Conservation (phyloP, 1,140 invertebrate species). For the Parasteatoda tepidariorum region DNA sequence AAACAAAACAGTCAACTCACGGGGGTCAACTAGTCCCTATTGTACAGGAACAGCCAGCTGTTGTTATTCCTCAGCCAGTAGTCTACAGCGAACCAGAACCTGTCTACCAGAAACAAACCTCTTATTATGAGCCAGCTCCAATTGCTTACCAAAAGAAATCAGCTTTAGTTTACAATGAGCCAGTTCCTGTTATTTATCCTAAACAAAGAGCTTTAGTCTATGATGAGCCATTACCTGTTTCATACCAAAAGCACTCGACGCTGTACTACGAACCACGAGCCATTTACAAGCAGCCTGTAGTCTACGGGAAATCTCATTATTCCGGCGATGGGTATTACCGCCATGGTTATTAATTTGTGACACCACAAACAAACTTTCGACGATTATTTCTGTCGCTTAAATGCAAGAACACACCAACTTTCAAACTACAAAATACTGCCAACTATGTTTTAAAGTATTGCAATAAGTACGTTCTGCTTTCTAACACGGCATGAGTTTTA, state of each 20-base stretch:
- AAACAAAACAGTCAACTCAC: conserved; percentile 36
- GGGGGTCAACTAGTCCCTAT: conserved; percentile 67
- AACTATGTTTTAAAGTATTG: too few species aligned
- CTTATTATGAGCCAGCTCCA: conserved; percentile 9
- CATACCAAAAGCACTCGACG: neutral
- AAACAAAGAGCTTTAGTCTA: neutral
- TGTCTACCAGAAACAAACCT: conserved; percentile 25
- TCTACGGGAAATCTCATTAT: neutral
- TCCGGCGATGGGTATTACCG: neutral
- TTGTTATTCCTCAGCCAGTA: neutral
- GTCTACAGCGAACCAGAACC: conserved; percentile 8
- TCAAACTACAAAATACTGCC: too few species aligned
- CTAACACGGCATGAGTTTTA: too few species aligned
- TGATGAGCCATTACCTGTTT: conserved; percentile 1
- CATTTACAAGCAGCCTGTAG: conserved; percentile 35
- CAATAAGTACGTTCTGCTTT: too few species aligned
- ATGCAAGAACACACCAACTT: neutral
- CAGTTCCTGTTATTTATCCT: neutral
- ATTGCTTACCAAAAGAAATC: conserved; percentile 5
- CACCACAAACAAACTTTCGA: too few species aligned
- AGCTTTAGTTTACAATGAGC: neutral
- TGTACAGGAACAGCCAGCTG: conserved; percentile 1
- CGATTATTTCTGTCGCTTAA: neutral
- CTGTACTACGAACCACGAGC: conserved; percentile 23
- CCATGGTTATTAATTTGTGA: conserved; percentile 25